Conservation (phyloP, 2,888 invertebrate species). For the Macrosiphum euphorbiae region DNA sequence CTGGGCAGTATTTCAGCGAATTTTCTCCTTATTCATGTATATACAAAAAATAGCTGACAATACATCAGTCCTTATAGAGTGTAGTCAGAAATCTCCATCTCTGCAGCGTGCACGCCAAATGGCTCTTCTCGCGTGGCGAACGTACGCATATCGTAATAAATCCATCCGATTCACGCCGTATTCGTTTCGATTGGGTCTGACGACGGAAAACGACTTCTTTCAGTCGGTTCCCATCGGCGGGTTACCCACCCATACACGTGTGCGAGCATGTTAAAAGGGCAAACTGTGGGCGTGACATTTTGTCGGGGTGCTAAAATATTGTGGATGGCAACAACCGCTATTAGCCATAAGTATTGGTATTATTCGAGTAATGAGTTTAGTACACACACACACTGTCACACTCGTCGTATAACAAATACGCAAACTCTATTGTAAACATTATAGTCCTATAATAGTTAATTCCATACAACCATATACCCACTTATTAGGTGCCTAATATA, state of each 20-base stretch:
- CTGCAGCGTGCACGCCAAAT: too few relatives aligned
- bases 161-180: neutral
- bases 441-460: too few relatives aligned
- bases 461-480: too few relatives aligned
- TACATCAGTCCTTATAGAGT: neutral
- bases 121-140: too few relatives aligned
- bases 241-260: neutral
- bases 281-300: neutral
- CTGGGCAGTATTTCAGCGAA: constrained; percentile 6
- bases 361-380: neutral
- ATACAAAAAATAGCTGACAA: neutral
- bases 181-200: constrained; percentile 35
- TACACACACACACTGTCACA: neutral
- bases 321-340: neutral
- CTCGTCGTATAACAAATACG: too few relatives aligned
- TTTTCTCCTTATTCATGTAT: neutral
- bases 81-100: neutral
- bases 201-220: constrained; percentile 24
- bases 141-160: too few relatives aligned
- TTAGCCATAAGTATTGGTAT: neutral
- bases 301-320: neutral
- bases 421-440: too few relatives aligned
- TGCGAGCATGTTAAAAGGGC: neutral
- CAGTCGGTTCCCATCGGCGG: neutral
- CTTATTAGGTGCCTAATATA: too few relatives aligned